Base-by-base conservation (phyloP, 2,797 vertebrate genomes). In the Mormyrops attenuatus region DNA sequence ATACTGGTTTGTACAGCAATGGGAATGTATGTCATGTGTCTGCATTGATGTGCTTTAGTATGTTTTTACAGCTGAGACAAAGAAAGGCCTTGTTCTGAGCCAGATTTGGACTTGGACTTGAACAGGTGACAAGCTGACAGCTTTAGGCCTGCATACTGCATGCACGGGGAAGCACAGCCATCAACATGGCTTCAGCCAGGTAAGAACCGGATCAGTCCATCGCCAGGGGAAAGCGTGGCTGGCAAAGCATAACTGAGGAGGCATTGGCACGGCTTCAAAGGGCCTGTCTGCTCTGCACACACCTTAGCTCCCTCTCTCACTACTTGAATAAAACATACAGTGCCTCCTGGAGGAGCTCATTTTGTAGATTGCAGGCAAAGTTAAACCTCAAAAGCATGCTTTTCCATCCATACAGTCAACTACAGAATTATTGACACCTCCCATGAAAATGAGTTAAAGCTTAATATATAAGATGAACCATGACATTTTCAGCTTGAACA, bases 211-310 rank as follows among this genome's bases (percentile, higher is more conserved):
- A 80, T 89, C 20, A 66, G 34, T 34, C 26, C 50, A 66, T 87
- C 63, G 52, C 66, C 7, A 50, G 20, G 63, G 52, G 38, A 53
- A 30, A 77, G 85, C 50, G 22, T n/a, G 66, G 17, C 49, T 44
- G 66, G 66, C 86, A 87, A 63, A 63, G 86, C 86, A 87, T 87
- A 34, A 87, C 55, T 90, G 89, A 90, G 55, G 26, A 66, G 69
- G 73, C 52, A 52, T 22, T 60, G 69, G 86, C 69, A 15, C 22
- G 17, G 38, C 89, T 63, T 88, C 89, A 90, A 88, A 88, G 89
- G 53, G 13, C 34, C 69, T 8, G 53, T 60, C 86, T 49, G 52
- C 73, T 63, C 17, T 22, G 41, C 11, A 50, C 86, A 85, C 22
- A 82, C 73, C 77, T 84, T 6, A 30, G 55, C 69, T 60, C 44